Base-by-base conservation (phyloP, 2,888 invertebrate genomes). In the Drosophila greeni region DNA sequence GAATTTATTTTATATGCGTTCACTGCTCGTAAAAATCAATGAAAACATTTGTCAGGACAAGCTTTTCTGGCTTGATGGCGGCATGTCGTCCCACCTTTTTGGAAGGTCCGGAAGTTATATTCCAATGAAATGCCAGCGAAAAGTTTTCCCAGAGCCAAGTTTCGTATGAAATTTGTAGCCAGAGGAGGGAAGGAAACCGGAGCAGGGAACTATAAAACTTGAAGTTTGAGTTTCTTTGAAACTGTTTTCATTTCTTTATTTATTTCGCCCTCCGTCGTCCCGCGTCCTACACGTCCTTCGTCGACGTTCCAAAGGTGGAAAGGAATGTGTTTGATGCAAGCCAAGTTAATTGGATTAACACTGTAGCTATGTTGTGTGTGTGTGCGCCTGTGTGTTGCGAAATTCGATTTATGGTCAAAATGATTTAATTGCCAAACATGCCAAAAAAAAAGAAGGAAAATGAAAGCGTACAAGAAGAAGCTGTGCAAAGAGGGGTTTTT, bases 11-110 rank as follows among this genome's bases (percentile, higher is more conserved):
- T 76, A 70, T 80, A 69, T 47, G 45, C 77, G 82, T 80, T 78
- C 74, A 66, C 72, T 80, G 78, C 70, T 76, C 81, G 83, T 79
- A 83, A 79, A 83, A 83, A 79, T 83, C 83, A 83, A 79, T 79
- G 81, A 82, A 81, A 81, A 81, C 68, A 81, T 78, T 82, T 62
- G 62, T 62, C 62, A 62, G 62, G 62, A 62, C 62, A 62, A 62
- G 61, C 61, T 40, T 34, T 61, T 75, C 77, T 52, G 58, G 62
- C 37, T 61, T 61, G 60, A 48, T 48, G 60, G 45, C 48, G 43
- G 43, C 43, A 20, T 40, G 29, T 18, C 45, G 16, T 16, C 71
- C 75, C 81, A 75, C 73, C 81, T 80, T 55, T 55, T 20, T 64
- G 69, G 54, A 24, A n/a, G 34, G 47, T 66, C 43, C 53, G 64